Percentiles rank a stretch among this genome's conserved stretches.
Conservation (phyloP, 2,888 invertebrate genomes). For the Archips xylosteana region DNA sequence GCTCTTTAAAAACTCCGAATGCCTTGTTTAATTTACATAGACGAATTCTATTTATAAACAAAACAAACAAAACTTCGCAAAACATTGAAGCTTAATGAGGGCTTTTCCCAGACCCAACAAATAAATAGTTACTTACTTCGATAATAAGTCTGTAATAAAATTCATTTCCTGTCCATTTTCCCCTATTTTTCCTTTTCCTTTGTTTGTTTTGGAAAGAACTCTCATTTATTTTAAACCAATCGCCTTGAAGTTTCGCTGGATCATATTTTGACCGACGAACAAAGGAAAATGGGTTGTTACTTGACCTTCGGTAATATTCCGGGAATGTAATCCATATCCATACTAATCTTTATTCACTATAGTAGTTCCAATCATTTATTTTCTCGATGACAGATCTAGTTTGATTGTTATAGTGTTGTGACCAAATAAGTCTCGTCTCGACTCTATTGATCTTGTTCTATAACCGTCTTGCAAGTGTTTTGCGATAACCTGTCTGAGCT, state of each 20-base stretch:
- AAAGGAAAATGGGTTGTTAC: not conserved
- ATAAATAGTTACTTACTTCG: not conserved
- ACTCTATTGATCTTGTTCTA: too few species aligned
- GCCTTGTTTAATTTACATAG: too few species aligned
- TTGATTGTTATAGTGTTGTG: too few species aligned
- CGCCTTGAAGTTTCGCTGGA: not conserved
- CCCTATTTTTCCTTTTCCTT: not conserved
- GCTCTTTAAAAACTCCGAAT: too few species aligned
- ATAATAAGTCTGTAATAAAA: conserved; percentile 5
- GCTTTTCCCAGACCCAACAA: not conserved
- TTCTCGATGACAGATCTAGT: too few species aligned
- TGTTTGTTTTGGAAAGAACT: not conserved
- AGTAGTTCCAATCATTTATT: too few species aligned
- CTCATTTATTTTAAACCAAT: conserved; percentile 6
- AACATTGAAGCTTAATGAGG: not conserved
- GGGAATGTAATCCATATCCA: not conserved
- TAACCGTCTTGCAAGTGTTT: too few species aligned
- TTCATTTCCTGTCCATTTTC: not conserved
- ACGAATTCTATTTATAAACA: too few species aligned
- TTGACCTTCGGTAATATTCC: not conserved
- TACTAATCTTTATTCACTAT: too few species aligned
- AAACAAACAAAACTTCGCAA: not conserved
- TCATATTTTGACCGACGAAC: not conserved
- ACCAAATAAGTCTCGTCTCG: too few species aligned
- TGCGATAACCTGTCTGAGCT: too few species aligned